A percentile compares a stretch with the other conserved stretches of the same genome.
Conservation (phyloP, 2,113 vertebrate species). For the Notothenia coriiceps region DNA sequence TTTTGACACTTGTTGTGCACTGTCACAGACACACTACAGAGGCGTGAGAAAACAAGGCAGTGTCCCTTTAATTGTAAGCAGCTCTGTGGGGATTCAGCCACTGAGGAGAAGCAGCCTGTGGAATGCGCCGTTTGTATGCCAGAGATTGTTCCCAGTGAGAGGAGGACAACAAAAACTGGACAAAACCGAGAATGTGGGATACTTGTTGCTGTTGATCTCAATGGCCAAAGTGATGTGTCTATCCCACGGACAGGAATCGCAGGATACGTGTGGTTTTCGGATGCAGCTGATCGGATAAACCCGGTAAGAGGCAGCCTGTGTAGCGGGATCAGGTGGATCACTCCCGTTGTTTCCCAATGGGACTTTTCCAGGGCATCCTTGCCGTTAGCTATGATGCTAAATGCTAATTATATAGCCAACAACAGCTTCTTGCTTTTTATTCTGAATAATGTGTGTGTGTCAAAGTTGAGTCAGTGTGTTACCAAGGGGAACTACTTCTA, state of each 20-base stretch:
- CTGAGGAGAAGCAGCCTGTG: slow-evolving; percentile 65
- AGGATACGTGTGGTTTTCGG: background rate
- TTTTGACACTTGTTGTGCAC: slow-evolving; percentile 16
- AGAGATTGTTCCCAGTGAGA: slow-evolving; percentile 78
- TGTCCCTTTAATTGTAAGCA: slow-evolving; percentile 82
- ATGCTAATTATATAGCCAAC: slow-evolving; percentile 15
- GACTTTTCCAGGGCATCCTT: slow-evolving; percentile 42
- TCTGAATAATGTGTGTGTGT: fast-evolving
- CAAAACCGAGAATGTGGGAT: slow-evolving; percentile 51
- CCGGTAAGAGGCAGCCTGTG: slow-evolving; percentile 63
- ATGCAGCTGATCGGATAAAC: slow-evolving; percentile 6
- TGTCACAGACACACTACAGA: background rate
- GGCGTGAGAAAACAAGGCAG: slow-evolving; percentile 66
- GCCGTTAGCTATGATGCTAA: slow-evolving; percentile 43
- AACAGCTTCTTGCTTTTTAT: background rate
- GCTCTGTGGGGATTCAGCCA: slow-evolving; percentile 72
- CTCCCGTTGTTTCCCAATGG: slow-evolving; percentile 72
- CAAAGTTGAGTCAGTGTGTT: background rate
- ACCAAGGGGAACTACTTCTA: fast-evolving
- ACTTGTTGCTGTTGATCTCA: slow-evolving; percentile 33
- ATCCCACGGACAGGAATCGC: background rate
- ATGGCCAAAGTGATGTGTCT: slow-evolving; percentile 13
- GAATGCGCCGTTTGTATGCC: slow-evolving; percentile 81
- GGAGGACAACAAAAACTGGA: slow-evolving; percentile 61
- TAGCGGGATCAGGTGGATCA: slow-evolving; percentile 78